A percentile compares a stretch with the other conserved stretches of the same genome.
These are phyloP conservation scores for Zaprionus kolodkinae DNA, from an alignment of 1,140 invertebrate genomes.

Conservation along the genomic window DNA sequence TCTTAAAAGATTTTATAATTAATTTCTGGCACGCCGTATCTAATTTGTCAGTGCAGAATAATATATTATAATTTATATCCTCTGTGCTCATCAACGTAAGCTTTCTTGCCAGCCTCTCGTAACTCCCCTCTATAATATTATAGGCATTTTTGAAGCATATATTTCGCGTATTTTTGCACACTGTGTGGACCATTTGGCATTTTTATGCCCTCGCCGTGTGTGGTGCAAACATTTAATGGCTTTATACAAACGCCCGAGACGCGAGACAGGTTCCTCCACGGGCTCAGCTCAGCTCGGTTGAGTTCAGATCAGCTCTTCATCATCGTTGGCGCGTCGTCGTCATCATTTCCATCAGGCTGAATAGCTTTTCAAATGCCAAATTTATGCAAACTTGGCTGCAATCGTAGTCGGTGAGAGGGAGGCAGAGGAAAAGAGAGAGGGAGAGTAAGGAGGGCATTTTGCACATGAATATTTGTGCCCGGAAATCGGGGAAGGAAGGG, in stretches of 20 bases:
- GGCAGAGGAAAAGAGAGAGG: neutral
- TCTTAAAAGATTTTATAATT: too few relatives aligned
- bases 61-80: too few relatives aligned
- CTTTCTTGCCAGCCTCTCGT: neutral
- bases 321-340: slow-evolving; percentile 56
- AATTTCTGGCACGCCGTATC: too few relatives aligned
- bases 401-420: slow-evolving; percentile 24
- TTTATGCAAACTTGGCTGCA: slow-evolving; percentile 71
- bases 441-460: slow-evolving; percentile 51
- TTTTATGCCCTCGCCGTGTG: slow-evolving; percentile 54
- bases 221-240: slow-evolving; percentile 68
- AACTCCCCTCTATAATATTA: slow-evolving; percentile 37
- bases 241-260: slow-evolving; percentile 53
- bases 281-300: slow-evolving; percentile 35
- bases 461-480: slow-evolving; percentile 75
- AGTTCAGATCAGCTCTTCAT: slow-evolving; percentile 55
- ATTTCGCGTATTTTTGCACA: slow-evolving; percentile 12
- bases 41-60: too few relatives aligned
- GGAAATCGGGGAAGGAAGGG: slow-evolving; percentile 16
- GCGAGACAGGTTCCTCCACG: neutral
- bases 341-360: slow-evolving; percentile 78
- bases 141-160: slow-evolving; percentile 30
- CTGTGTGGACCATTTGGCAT: slow-evolving; percentile 33
- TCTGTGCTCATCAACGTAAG: neutral
- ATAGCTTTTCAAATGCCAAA: slow-evolving; percentile 79